Evolutionary conservation across 2,888 invertebrate species (phyloP).

Genomic region (Drosophila suboccidentalis): DNA sequence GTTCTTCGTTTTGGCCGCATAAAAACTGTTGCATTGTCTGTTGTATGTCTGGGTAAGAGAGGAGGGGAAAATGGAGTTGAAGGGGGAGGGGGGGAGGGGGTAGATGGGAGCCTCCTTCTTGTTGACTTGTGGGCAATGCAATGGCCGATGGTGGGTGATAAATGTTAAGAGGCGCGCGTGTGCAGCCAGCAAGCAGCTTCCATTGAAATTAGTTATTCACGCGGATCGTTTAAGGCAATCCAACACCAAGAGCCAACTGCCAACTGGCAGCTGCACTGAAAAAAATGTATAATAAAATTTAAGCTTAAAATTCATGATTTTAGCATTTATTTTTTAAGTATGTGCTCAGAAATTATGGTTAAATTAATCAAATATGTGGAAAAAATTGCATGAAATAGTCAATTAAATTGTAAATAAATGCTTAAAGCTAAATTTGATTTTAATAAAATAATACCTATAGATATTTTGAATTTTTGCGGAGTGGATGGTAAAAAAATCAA

Average conservation of each 20-base stretch:
- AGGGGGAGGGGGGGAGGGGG: not conserved
- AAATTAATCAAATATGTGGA: no score
- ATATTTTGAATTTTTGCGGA: no score
- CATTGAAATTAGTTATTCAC: slow-evolving; percentile 85
- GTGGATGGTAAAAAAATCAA: no score
- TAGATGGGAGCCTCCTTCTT: slow-evolving; percentile 26
- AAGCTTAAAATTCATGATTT: no score
- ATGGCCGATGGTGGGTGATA: slow-evolving; percentile 82
- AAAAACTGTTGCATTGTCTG: slow-evolving; percentile 65
- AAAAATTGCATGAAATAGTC: no score
- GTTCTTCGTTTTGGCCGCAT: slow-evolving; percentile 35
- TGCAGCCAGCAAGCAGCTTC: slow-evolving; percentile 71
- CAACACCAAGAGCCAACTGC: slow-evolving; percentile 65
- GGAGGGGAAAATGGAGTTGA: not conserved
- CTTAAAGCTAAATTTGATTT: no score
- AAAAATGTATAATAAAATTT: no score
- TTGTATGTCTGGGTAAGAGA: slow-evolving; percentile 2
- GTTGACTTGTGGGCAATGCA: slow-evolving; percentile 29
- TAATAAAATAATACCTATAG: no score
- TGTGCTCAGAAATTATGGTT: no score
- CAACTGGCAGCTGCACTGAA: slow-evolving; percentile 40
- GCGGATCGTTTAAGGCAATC: slow-evolving; percentile 84
- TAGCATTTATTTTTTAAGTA: no score
- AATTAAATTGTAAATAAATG: no score
- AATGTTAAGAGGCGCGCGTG: slow-evolving; percentile 72